Evolutionary conservation across 2,797 vertebrate species (phyloP), one percentile per base, ranked within the genome.

Genomic region (Luscinia megarhynchos): DNA sequence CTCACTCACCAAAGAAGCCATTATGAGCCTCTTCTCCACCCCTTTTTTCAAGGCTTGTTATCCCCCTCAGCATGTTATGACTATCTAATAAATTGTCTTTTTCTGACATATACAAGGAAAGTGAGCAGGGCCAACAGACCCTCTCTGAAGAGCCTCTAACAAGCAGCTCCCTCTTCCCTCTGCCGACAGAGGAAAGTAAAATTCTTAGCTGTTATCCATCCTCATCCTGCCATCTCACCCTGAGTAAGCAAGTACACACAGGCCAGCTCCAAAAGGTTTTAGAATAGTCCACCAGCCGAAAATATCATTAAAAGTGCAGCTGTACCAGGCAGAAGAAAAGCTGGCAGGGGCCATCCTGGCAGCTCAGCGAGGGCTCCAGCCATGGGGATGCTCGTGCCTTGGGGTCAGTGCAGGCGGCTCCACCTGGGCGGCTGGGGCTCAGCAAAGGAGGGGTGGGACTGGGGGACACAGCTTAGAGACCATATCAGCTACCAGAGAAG

Each of bases 361-460:
- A 11, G 34, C 46, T 14, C n/a, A 43, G 38, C 15, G 6, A 17
- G 15, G 27, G 8, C 20, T 79, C 36, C 68, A 72, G 24, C 22
- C 21, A 4, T 5, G 21, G 32, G 27, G 9, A 0, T 77, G 40
- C 6, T 10, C 2, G 0, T 12, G 18, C 46, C 32, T 32, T 23
- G 22, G 15, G 7, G 5, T 41, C 45, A 24, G 15, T 0, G 1
- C 9, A 30, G 5, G 15, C 0, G 2, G 9, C 24, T n/a, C 19
- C 26, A 15, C 32, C 15, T 3, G 7, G 9, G 7, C 11, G 26
- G 7, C 26, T 54, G 29, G 9, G 26, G 40, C 51, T 26, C 0
- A 5, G 32, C 4, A 15, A 27, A 48, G 15, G 15, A 64, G 6
- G 12, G 51, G 6, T 7, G 15, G 1, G 1, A 19, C 11, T 1